Evolutionary conservation across 2,797 vertebrate genomes (phyloP), one percentile per base, ranked within the genome.

Genomic region (Melanotaenia parkinsoni): DNA sequence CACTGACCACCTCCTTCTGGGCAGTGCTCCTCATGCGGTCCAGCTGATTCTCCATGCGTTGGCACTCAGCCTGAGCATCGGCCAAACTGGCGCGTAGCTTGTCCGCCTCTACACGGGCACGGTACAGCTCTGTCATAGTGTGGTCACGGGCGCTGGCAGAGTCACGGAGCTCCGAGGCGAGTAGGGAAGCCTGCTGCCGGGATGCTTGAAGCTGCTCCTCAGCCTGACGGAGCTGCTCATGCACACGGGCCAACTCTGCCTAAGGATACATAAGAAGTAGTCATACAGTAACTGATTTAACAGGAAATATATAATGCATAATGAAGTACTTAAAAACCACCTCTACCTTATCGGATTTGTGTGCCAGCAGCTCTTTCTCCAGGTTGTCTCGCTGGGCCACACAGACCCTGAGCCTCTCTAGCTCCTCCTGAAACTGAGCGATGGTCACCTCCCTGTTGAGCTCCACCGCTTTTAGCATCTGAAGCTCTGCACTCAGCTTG

Each of bases 401-500:
- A 69, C 95, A 96, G 13, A 90, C 88, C 69, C 96, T 91, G 58
- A 97, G 93, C 80, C 95, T 92, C 65, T 95, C 91, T 89, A 98
- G 87, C 89, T 99, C 97, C 87, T 99, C 97, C 89, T 98, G 98
- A 82, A 97, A 97, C 92, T 97, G 96, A 12, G 94, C 91, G 47
- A 99, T 96, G 89, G 97, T 95, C 81, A 94, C 96, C 91, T 99
- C 97, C 86, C 97, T 96, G 88, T 95, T 97, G 86, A 96, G 94
- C 95, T 98, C 97, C 92, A 96, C 95, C 14, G 96, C 97, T 92
- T 98, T 98, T 89, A 99, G 91, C 93, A 94, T 97, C 93, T 99
- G 96, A 77, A 99, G 95, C 91, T 99, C 97, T 37, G 97, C 97
- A 63, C 96, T 94, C 84, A 99, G 95, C 90, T 97, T 98, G 20